A percentile compares a stretch with the other conserved stretches of the same genome.
phyloP scores from a whole-genome alignment of 2,888 invertebrate genomes.

The Laothoe populi region DNA sequence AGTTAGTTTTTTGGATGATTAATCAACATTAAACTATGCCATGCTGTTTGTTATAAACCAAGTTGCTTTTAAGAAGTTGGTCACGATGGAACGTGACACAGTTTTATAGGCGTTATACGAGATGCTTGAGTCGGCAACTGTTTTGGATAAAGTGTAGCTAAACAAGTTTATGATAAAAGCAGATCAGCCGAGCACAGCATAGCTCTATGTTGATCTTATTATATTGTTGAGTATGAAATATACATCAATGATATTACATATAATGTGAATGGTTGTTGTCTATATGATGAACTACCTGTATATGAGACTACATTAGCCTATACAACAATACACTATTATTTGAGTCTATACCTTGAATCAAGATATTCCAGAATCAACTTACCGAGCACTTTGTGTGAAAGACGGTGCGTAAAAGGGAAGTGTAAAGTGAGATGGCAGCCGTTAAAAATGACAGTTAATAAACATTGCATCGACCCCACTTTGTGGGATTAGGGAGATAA shows the following conservation, averaged over 20 bases:
- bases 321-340: too few species aligned
- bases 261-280: too few species aligned
- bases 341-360: not conserved
- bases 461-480: not conserved
- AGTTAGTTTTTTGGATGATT: not conserved
- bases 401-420: slow-evolving; percentile 6
- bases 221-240: not conserved
- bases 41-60: too few species aligned
- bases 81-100: too few species aligned
- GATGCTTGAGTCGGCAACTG: too few species aligned
- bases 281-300: too few species aligned
- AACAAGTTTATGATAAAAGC: not conserved
- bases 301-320: too few species aligned
- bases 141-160: not conserved
- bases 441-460: not conserved
- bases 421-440: slow-evolving; percentile 3
- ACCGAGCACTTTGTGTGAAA: slow-evolving; percentile 13
- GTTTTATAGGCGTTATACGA: too few species aligned
- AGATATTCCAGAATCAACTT: not conserved
- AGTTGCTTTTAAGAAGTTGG: too few species aligned
- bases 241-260: not conserved
- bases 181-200: not conserved
- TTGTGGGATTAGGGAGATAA: not conserved
- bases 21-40: not conserved
- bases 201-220: not conserved